Percentiles rank a stretch among this genome's conserved stretches.
phyloP scores from a whole-genome alignment of 2,113 vertebrate genomes.

The Oreotrochilus melanogaster region DNA sequence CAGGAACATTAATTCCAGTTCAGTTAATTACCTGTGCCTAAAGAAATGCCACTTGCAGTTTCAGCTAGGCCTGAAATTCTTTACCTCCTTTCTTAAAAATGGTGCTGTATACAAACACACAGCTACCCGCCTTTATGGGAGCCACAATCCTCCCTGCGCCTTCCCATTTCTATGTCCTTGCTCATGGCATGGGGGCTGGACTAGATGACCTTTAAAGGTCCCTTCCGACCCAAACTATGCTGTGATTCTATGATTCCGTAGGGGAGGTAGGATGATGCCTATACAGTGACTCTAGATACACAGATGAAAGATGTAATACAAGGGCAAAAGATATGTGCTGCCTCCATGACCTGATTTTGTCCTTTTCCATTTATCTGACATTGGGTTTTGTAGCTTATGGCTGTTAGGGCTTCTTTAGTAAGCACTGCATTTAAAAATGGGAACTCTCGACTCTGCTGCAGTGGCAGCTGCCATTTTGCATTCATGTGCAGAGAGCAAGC shows the following conservation, averaged over 20 bases:
- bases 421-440: conserved; percentile 1
- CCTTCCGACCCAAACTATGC: background rate
- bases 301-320: background rate
- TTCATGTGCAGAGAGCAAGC: conserved; percentile 9
- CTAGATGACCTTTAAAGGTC: background rate
- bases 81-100: background rate
- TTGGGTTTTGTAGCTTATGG: conserved; percentile 47
- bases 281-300: background rate
- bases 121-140: background rate
- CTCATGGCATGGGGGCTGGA: background rate
- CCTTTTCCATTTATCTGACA: conserved; percentile 62
- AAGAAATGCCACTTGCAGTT: conserved; percentile 5
- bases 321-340: background rate
- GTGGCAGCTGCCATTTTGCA: conserved; percentile 64
- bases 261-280: background rate
- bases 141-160: background rate
- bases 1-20: conserved; percentile 43
- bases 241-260: background rate
- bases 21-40: conserved; percentile 59
- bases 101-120: background rate
- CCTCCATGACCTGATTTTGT: conserved; percentile 63
- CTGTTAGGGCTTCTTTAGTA: conserved; percentile 34
- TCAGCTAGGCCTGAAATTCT: background rate
- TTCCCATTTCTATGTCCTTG: background rate
- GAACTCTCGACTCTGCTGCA: background rate